Evolutionary conservation across 2,888 invertebrate genomes (phyloP).

Genomic region (Rhopalosiphum nymphaeae): DNA sequence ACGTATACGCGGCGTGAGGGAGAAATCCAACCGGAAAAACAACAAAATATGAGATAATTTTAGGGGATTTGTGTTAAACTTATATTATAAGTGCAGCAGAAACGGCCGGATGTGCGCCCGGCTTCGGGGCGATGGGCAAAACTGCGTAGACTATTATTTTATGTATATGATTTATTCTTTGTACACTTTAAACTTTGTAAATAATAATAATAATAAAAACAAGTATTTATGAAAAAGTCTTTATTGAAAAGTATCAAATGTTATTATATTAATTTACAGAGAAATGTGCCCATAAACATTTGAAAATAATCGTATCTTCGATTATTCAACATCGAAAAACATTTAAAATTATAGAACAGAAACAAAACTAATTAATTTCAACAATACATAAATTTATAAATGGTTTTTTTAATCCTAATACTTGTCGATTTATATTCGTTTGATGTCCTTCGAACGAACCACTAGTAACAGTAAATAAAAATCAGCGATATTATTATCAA

Average conservation of each 20-base stretch:
- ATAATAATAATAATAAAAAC: constrained; percentile 29
- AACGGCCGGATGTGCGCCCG: not conserved
- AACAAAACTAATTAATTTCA: not conserved
- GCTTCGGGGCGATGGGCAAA: not conserved
- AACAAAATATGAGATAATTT: constrained; percentile 26
- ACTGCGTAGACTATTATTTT: constrained; percentile 46
- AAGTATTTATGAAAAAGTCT: not conserved
- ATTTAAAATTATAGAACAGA: not conserved
- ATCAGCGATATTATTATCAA: not conserved
- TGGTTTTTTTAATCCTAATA: not conserved
- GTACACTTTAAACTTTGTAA: constrained; percentile 64
- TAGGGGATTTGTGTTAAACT: constrained; percentile 1
- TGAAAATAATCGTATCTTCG: not conserved
- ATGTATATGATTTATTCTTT: constrained; percentile 59
- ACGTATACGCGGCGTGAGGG: constrained; percentile 41
- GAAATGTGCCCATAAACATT: not conserved
- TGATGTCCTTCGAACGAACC: not conserved
- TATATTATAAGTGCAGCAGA: not conserved
- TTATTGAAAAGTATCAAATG: not conserved
- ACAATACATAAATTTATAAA: not conserved
- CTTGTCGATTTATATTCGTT: not conserved
- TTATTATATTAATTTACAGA: not conserved
- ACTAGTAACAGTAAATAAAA: not conserved
- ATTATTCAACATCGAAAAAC: not conserved
- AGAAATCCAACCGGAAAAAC: not conserved